phyloP scores from a whole-genome alignment of 2,797 vertebrate genomes.

The Halcyon leucocephala region DNA sequence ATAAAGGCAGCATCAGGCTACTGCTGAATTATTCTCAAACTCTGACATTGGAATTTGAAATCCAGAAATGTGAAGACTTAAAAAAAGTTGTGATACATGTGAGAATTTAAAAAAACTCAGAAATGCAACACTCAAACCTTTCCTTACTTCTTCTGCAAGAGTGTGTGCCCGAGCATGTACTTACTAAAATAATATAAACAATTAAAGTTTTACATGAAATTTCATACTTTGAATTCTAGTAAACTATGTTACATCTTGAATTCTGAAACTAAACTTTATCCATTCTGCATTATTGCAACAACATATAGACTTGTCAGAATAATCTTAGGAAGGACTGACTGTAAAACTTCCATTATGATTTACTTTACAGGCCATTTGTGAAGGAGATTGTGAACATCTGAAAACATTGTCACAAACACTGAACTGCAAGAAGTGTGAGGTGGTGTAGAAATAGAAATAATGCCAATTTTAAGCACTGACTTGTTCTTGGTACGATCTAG shows the following conservation, averaged over 20 bases:
- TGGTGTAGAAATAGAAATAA: neutral
- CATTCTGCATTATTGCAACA: neutral
- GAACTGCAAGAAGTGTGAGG: neutral
- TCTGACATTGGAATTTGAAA: neutral
- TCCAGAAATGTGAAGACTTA: neutral
- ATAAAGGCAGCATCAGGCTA: neutral
- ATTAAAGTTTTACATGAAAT: neutral
- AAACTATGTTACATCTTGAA: neutral
- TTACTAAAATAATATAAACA: neutral
- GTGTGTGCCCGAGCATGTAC: neutral
- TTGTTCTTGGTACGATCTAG: neutral
- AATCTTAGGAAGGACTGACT: neutral
- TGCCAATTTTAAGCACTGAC: neutral
- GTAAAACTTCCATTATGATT: neutral
- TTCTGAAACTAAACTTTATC: neutral
- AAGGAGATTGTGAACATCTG: neutral
- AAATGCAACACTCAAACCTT: neutral
- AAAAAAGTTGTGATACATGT: neutral
- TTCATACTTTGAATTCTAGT: neutral
- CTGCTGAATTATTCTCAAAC: neutral
- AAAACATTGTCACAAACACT: neutral
- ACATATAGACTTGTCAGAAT: neutral
- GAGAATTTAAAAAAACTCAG: neutral
- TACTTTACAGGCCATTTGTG: neutral
- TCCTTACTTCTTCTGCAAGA: neutral